Evolutionary conservation across 2,888 invertebrate genomes (phyloP), one percentile per base, ranked within the genome.

Genomic region (Mimachlamys varia): DNA sequence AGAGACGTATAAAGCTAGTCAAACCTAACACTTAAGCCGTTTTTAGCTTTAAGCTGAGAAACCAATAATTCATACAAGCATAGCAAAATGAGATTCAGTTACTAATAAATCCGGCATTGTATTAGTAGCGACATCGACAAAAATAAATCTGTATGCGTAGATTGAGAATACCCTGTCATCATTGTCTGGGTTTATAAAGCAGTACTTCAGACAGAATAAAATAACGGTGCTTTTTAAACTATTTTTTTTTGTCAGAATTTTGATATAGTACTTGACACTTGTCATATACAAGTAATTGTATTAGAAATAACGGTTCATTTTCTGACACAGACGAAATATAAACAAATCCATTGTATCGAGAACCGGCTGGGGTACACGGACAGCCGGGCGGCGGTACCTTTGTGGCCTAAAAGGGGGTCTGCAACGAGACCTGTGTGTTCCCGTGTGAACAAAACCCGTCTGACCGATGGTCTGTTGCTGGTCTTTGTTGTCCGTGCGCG

Each of bases 221-320:
- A 76, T 76, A 76, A 76, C 76, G 76, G 76, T 76, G 76, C 7
- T 0, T 76, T 62, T 62, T 62, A 62, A 62, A n/a, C 7, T 22
- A n/a, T n/a, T 17, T 76, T 76, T 53, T 53, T 76, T 22, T 33
- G 76, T 76, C 76, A 15, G 76, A 76, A 27, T 33, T 22, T 19
- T 19, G 27, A 76, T 76, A 27, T 76, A 76, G 27, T 76, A 27
- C 33, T 33, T 76, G 76, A 27, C 76, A 76, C 76, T 76, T 27
- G 76, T 76, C 33, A 27, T 76, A 76, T 76, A 76, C 33, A 76
- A 76, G 22, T 13, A 5, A 76, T 76, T 76, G 62, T 62, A 62
- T 62, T 62, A 19, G 62, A 62, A 62, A 76, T 76, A 76, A 76
- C 76, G 76, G 76, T 76, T 76, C 76, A n/a, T 76, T 76, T 76